A percentile compares a stretch with the other conserved stretches of the same genome.
phyloP scores from a whole-genome alignment of 37 sponge, comb jelly and placozoan genomes.

The Sycon ciliatum region DNA sequence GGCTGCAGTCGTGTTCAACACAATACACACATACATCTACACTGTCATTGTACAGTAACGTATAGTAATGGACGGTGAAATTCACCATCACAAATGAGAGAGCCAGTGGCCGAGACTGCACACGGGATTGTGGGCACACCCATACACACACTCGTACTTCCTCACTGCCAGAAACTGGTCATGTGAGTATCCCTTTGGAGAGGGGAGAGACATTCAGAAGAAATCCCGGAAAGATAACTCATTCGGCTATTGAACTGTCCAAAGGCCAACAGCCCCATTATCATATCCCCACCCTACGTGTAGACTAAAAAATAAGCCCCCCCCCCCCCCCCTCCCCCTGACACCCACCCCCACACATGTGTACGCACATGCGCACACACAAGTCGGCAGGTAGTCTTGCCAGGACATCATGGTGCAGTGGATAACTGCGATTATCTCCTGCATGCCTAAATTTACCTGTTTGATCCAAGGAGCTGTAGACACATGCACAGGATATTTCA shows the following conservation, averaged over 20 bases:
- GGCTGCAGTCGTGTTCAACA: constrained; percentile 27
- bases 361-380: not conserved
- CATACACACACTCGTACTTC: too few species aligned
- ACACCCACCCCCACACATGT: not conserved
- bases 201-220: too few species aligned
- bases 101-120: too few species aligned
- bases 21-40: not conserved
- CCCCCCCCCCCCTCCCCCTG: not conserved
- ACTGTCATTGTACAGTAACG: not conserved
- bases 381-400: not conserved
- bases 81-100: too few species aligned
- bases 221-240: too few species aligned
- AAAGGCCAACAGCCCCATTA: too few species aligned
- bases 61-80: not conserved
- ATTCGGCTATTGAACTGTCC: too few species aligned
- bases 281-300: too few species aligned
- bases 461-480: constrained; percentile 87
- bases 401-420: too few species aligned
- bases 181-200: too few species aligned
- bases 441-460: constrained; percentile 33
- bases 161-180: too few species aligned
- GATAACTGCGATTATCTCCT: not conserved
- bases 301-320: not conserved
- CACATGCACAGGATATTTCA: constrained; percentile 45
- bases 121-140: too few species aligned